Evolutionary conservation across 2,888 invertebrate genomes (phyloP).

Genomic region (Elysia crispata): DNA sequence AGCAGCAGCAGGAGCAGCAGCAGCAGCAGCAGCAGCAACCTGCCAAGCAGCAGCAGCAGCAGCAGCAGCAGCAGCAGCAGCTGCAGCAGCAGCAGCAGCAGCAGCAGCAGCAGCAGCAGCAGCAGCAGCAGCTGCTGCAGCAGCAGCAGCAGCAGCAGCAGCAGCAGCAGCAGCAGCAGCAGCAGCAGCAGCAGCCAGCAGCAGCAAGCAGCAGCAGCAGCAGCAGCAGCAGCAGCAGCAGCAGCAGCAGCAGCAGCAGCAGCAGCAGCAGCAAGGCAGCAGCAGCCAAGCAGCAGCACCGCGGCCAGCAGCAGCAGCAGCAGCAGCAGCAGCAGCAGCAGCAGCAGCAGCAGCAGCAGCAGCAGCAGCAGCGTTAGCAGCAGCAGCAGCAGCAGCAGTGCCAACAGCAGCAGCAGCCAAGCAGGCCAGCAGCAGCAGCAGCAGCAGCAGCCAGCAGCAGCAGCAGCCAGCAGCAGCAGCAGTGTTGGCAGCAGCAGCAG

Average conservation of each 20-base stretch:
- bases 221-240: slow-evolving; percentile 4
- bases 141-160: slow-evolving; percentile 19
- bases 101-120: not conserved
- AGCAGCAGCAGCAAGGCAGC: not conserved
- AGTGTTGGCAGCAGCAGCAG: no score
- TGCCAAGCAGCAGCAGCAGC: no score
- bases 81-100: slow-evolving; percentile 6
- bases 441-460: no score
- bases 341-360: slow-evolving; percentile 2
- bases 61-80: no score
- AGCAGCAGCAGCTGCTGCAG: slow-evolving; percentile 5
- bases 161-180: slow-evolving; percentile 12
- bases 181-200: no score
- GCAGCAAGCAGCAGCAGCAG: no score
- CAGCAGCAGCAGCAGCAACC: no score
- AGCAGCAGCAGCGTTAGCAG: not conserved
- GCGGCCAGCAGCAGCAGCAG: slow-evolving; percentile 4
- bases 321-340: slow-evolving; percentile 4
- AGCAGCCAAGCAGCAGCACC: no score
- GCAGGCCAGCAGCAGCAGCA: slow-evolving; percentile 9
- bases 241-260: slow-evolving; percentile 9
- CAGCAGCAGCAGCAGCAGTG: not conserved
- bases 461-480: no score
- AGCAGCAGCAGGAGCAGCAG: no score
- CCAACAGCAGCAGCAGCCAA: not conserved